Evolutionary conservation across 2,797 vertebrate species (phyloP).

Genomic region (Sebastes oblongus): DNA sequence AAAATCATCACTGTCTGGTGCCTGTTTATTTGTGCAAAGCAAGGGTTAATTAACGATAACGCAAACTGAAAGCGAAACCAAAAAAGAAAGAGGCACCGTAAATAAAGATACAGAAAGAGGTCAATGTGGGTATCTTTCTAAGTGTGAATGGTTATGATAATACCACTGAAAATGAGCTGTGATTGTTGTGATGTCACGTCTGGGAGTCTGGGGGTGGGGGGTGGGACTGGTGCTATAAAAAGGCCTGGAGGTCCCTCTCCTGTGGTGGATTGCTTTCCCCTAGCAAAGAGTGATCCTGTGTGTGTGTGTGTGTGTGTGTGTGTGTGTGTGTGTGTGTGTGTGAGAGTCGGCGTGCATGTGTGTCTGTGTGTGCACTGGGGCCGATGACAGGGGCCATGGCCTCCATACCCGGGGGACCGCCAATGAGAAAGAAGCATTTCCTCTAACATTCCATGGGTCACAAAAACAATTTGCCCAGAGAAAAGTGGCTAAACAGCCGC

Average conservation of each 20-base stretch:
- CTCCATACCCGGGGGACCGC: constrained; percentile 82
- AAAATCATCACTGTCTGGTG: constrained; percentile 46
- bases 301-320: neutral
- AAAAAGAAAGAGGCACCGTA: neutral
- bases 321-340: constrained; percentile 7
- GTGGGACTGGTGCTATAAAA: constrained; percentile 79
- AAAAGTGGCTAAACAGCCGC: constrained; percentile 82
- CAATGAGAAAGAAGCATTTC: constrained; percentile 89
- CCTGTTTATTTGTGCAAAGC: constrained; percentile 62
- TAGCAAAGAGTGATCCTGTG: constrained; percentile 68
- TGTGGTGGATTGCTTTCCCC: constrained; percentile 83
- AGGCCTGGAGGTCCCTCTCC: constrained; percentile 76
- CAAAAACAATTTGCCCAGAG: constrained; percentile 85
- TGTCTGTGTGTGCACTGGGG: constrained; percentile 66
- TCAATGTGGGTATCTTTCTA: neutral
- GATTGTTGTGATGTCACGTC: constrained; percentile 84
- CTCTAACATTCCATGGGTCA: constrained; percentile 84
- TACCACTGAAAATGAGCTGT: constrained; percentile 73
- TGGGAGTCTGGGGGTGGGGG: constrained; percentile 66
- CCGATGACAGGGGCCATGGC: constrained; percentile 85
- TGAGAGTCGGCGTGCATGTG: neutral
- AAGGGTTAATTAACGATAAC: constrained; percentile 66
- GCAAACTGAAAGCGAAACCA: constrained; percentile 28
- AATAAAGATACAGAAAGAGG: neutral
- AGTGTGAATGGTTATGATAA: constrained; percentile 44